A percentile compares a stretch with the other conserved stretches of the same genome.
These are phyloP conservation scores for Epirrhoe tristata DNA, from an alignment of 2,888 invertebrate genomes.

Conservation along the genomic window DNA sequence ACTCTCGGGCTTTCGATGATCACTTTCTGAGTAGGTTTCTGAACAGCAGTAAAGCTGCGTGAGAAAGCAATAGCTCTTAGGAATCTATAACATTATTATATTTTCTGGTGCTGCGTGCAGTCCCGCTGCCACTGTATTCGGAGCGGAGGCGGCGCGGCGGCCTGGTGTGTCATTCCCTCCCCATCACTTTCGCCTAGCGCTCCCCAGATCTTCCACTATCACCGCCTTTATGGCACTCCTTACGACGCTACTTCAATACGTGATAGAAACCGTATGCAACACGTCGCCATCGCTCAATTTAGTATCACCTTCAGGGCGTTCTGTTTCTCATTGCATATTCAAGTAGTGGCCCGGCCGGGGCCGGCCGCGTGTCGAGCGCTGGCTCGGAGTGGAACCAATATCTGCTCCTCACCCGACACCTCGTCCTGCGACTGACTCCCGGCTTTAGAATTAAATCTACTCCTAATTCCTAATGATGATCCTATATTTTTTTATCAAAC, in stretches of 20 bases:
- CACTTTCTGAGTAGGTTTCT: conserved; percentile 55
- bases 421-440: conserved; percentile 49
- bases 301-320: conserved; percentile 37
- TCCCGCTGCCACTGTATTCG: conserved; percentile 9
- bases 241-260: conserved; percentile 64
- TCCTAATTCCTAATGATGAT: conserved; percentile 77
- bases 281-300: conserved; percentile 49
- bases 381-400: neutral
- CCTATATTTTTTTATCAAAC: conserved; percentile 83
- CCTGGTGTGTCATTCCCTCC: conserved; percentile 42
- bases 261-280: conserved; percentile 52
- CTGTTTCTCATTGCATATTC: conserved; percentile 58
- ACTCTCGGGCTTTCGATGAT: conserved; percentile 39
- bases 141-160: conserved; percentile 10
- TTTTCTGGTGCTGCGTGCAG: conserved; percentile 26
- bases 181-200: conserved; percentile 71
- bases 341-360: conserved; percentile 58
- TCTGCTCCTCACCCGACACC: neutral
- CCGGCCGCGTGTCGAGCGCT: conserved; percentile 41
- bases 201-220: conserved; percentile 79
- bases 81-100: conserved; percentile 52
- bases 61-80: conserved; percentile 47
- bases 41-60: conserved; percentile 40
- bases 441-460: conserved; percentile 63
- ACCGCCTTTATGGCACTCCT: conserved; percentile 71